phyloP scores from a whole-genome alignment of 2,888 invertebrate species.

The Amphiduros pacificus region DNA sequence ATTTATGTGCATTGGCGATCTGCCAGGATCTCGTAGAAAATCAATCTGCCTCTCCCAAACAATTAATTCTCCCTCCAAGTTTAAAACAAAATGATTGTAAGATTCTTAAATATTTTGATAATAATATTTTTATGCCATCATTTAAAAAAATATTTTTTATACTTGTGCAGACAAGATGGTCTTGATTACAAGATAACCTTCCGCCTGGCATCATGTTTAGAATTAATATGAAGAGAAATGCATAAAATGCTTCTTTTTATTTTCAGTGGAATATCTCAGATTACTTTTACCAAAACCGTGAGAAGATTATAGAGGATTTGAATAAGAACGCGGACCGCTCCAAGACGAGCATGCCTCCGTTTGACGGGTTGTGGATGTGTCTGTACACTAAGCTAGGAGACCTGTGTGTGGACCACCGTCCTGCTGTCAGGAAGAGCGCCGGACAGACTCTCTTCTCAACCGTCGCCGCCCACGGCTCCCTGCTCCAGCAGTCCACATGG shows the following conservation, averaged over 20 bases:
- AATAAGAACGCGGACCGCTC: conserved; percentile 18
- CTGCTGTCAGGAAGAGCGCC: conserved; percentile 95
- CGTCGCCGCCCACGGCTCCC: conserved; percentile 90
- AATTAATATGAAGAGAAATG: background rate
- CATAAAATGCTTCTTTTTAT: background rate
- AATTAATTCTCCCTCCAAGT: too few relatives aligned
- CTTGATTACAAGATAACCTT: too few relatives aligned
- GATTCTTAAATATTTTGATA: too few relatives aligned
- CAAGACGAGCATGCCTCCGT: conserved; percentile 62
- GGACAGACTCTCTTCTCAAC: conserved; percentile 97
- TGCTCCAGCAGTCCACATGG: conserved; percentile 88
- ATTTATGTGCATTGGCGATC: too few relatives aligned
- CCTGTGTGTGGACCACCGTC: conserved; percentile 90
- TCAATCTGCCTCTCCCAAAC: too few relatives aligned
- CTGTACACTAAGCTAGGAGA: conserved; percentile 66
- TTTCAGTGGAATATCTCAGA: conserved; percentile 97
- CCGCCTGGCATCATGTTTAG: background rate
- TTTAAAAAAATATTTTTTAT: too few relatives aligned
- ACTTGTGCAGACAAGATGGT: too few relatives aligned
- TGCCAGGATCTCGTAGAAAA: too few relatives aligned
- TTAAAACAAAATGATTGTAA: too few relatives aligned
- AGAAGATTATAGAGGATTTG: conserved; percentile 59
- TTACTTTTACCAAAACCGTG: conserved; percentile 93
- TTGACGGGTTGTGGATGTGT: conserved; percentile 96
- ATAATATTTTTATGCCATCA: too few relatives aligned